phyloP scores from a whole-genome alignment of 2,888 invertebrate species.

The Callimorpha dominula region DNA sequence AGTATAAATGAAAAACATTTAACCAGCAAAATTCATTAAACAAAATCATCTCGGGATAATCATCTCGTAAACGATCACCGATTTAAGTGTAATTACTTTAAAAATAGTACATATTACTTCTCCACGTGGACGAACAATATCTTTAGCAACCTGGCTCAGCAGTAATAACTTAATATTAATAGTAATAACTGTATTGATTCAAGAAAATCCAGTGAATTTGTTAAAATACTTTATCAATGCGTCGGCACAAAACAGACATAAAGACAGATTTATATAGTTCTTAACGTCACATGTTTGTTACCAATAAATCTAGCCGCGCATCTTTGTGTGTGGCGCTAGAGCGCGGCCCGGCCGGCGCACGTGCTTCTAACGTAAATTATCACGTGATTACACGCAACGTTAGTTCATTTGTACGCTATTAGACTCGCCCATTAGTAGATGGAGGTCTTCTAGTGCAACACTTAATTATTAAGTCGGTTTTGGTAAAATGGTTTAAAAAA shows the following conservation, averaged over 20 bases:
- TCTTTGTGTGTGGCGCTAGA: constrained; percentile 20
- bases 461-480: not conserved
- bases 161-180: too few species aligned
- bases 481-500: not conserved
- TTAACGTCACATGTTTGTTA: constrained; percentile 21
- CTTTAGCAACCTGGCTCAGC: too few species aligned
- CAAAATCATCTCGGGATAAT: too few species aligned
- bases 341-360: constrained; percentile 9
- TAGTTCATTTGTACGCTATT: constrained; percentile 48
- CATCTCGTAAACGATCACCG: too few species aligned
- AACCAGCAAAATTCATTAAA: too few species aligned
- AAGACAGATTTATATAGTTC: constrained; percentile 21
- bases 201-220: constrained; percentile 5
- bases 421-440: constrained; percentile 23
- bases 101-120: too few species aligned
- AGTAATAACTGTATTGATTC: not conserved
- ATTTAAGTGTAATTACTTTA: too few species aligned
- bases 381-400: constrained; percentile 40
- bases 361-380: constrained; percentile 34
- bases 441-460: not conserved
- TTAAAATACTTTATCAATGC: constrained; percentile 9
- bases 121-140: too few species aligned
- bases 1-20: too few species aligned
- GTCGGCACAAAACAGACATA: constrained; percentile 11
- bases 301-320: constrained; percentile 20